Base-by-base conservation (phyloP, 2,888 invertebrate genomes). In the Amphimallon solstitiale region DNA sequence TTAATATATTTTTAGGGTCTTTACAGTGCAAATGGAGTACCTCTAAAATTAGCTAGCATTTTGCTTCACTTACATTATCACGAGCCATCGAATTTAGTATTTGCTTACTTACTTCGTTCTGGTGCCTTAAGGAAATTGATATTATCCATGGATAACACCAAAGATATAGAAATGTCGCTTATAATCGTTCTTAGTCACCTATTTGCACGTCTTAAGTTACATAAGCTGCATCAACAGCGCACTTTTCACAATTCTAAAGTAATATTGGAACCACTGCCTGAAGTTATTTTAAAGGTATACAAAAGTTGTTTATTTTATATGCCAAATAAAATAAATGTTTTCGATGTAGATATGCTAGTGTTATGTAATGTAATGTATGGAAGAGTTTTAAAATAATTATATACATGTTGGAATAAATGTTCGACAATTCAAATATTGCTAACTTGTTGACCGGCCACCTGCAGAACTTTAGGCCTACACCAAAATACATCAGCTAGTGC, bases 71-170 rank as follows among this genome's bases (percentile, higher is more conserved):
- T 71, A 43, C 70, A 71, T 65, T 69, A 71, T 35, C 69, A 69
- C 56, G 70, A 71, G 61, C 70, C 70, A 3, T 67, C 69, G 9
- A 71, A 71, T 60, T 61, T 71, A 21, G 68, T 60, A 10, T 71
- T 71, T 43, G 49, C 66, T 7, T 69, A 68, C 61, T 59, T 71
- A 34, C 59, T 71, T n/a, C 59, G 63, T 23, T 46, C 62, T 15
- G 70, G 70, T n/a, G 66, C 52, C 7, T 52, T 71, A 43, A 62
- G 69, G 7, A 40, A 65, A 43, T 49, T 71, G 29, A 60, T 69
- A 35, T 19, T 29, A 19, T 38, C 63, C 15, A 54, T 37, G 10
- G 35, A 68, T 15, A 62, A 69, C 60, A 40, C 34, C 9, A 48
- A 14, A 12, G 65, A 66, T 14, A 54, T 62, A 61, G 45, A 60